phyloP scores from a whole-genome alignment of 2,113 vertebrate species.

The Camelus bactrianus region DNA sequence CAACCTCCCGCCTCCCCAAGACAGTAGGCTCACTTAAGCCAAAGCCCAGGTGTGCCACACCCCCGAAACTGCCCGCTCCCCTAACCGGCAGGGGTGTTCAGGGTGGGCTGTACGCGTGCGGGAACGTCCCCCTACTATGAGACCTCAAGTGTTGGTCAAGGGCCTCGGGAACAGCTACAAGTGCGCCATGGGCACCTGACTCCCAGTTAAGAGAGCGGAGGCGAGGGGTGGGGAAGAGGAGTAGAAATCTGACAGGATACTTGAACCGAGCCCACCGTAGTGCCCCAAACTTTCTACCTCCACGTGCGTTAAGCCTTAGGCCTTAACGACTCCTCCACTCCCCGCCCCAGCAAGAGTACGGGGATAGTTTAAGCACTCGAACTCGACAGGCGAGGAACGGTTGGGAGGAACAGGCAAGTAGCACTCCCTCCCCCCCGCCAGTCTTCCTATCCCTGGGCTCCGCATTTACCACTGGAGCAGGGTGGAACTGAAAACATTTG shows the following conservation, averaged over 20 bases:
- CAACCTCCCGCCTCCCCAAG: no score
- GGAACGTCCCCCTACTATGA: rapidly evolving
- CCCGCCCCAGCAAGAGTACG: background rate
- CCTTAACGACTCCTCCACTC: rapidly evolving
- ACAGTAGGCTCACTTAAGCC: no score
- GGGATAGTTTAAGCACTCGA: no score
- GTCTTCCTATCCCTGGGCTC: rapidly evolving
- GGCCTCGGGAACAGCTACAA: rapidly evolving
- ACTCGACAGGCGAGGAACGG: rapidly evolving
- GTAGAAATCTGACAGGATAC: no score
- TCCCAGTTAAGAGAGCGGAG: no score
- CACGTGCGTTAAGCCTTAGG: rapidly evolving
- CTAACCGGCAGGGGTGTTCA: rapidly evolving
- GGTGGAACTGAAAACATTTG: rapidly evolving
- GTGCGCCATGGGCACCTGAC: background rate
- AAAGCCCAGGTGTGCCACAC: background rate
- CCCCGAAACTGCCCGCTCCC: background rate
- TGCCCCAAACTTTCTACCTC: no score
- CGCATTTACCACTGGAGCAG: rapidly evolving
- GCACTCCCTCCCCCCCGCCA: rapidly evolving
- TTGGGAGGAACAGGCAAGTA: rapidly evolving
- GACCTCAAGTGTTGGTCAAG: background rate
- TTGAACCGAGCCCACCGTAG: rapidly evolving
- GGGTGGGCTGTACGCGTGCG: background rate
- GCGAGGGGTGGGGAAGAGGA: no score